These are phyloP conservation scores for Bicyclus anynana DNA, from an alignment of 1,140 invertebrate species.

Conservation along the genomic window DNA sequence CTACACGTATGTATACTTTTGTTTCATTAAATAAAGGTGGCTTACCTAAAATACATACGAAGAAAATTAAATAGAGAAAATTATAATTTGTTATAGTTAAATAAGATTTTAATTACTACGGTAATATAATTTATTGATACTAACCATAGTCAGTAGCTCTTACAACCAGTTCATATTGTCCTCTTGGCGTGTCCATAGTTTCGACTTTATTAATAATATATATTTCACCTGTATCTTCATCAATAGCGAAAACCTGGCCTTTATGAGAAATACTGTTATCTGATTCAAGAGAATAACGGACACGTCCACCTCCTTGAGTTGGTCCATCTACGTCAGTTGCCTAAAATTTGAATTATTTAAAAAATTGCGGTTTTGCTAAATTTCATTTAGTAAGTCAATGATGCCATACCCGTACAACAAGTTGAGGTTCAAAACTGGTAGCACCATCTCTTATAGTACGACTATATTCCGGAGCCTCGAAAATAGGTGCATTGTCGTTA, in stretches of 20 bases:
- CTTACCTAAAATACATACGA: constrained; percentile 42
- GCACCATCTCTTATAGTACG: constrained; percentile 85
- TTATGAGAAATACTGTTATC: constrained; percentile 82
- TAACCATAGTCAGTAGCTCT: constrained; percentile 85
- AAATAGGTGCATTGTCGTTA: constrained; percentile 90
- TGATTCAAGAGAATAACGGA: constrained; percentile 82
- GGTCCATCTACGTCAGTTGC: constrained; percentile 85
- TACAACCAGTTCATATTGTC: constrained; percentile 84
- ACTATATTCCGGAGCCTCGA: constrained; percentile 85
- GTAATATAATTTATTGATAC: neutral
- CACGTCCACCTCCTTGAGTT: constrained; percentile 81
- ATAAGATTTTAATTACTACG: neutral
- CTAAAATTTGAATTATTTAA: constrained; percentile 38
- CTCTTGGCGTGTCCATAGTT: constrained; percentile 84
- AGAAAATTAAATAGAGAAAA: neutral
- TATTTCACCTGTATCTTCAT: constrained; percentile 84
- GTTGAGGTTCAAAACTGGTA: constrained; percentile 85
- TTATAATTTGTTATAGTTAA: neutral
- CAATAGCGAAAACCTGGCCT: constrained; percentile 79
- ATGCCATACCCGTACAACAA: constrained; percentile 79
- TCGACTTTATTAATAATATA: constrained; percentile 80
- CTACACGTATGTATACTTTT: constrained; percentile 82
- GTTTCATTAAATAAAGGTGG: constrained; percentile 83
- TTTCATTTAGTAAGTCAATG: neutral
- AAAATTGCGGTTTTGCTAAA: neutral